phyloP scores from a whole-genome alignment of 30 jellyfish, hydroid and myxozoan genomes.

The Chironex yamaguchii region DNA sequence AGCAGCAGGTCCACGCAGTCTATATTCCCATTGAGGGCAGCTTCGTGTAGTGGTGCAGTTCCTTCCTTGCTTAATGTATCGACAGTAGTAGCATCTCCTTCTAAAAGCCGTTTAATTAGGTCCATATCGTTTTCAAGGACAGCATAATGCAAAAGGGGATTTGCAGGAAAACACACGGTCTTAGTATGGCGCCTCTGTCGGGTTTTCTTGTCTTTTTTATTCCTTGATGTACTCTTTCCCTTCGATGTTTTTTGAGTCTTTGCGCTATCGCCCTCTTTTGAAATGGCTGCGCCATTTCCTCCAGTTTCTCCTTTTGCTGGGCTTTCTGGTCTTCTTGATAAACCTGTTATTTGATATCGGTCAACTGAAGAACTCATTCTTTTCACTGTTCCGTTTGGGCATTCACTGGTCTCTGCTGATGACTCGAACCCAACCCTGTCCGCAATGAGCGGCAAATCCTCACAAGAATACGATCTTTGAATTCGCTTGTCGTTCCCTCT shows the following conservation, averaged over 20 bases:
- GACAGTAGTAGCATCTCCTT: constrained; percentile 57
- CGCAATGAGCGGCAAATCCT: not conserved
- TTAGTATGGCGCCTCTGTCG: not conserved
- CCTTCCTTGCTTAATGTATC: constrained; percentile 78
- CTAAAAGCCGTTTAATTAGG: constrained; percentile 43
- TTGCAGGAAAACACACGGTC: constrained; percentile 66
- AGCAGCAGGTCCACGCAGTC: constrained; percentile 51
- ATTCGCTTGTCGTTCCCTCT: not conserved
- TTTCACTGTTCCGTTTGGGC: not conserved
- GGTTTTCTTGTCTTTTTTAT: not conserved
- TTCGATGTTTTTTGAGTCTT: not conserved
- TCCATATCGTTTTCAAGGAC: constrained; percentile 72
- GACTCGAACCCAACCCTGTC: too few relatives aligned
- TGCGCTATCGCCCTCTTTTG: not conserved
- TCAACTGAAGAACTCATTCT: not conserved
- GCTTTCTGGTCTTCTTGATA: not conserved
- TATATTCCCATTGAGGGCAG: constrained; percentile 75
- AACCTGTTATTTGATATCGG: not conserved
- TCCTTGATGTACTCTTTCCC: not conserved
- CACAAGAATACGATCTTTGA: not conserved
- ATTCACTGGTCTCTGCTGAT: not conserved
- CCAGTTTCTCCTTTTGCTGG: not conserved
- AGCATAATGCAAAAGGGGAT: constrained; percentile 75
- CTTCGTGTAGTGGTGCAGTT: constrained; percentile 87
- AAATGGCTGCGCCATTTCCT: not conserved